Conservation (phyloP, 2,113 vertebrate genomes). For the Datnioides undecimradiatus region DNA sequence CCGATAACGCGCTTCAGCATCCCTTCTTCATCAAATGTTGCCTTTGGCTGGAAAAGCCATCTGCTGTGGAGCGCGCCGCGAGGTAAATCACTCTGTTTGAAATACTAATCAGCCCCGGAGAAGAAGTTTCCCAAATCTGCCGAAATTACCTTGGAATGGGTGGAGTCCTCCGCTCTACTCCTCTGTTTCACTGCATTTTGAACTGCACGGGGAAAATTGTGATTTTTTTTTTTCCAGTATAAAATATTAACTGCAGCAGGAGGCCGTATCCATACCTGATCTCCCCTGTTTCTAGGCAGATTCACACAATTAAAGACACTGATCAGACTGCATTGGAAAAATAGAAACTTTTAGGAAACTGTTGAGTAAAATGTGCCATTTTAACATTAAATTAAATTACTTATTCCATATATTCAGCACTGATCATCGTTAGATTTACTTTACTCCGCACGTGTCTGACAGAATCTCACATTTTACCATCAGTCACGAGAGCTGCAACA, state of each 20-base stretch:
- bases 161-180: background rate
- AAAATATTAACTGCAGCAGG: no score
- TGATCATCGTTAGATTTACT: background rate
- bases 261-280: no score
- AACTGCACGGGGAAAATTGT: background rate
- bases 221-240: background rate
- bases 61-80: slow-evolving; percentile 39
- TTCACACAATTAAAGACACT: background rate
- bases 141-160: slow-evolving; percentile 4
- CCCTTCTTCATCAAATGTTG: background rate
- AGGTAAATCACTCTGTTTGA: slow-evolving; percentile 63
- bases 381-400: background rate
- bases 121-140: slow-evolving; percentile 15
- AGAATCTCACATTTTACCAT: no score
- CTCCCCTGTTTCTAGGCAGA: background rate
- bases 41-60: slow-evolving; percentile 30
- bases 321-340: background rate
- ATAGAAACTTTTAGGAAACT: background rate
- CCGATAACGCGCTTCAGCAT: slow-evolving; percentile 9
- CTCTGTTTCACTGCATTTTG: background rate
- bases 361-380: background rate
- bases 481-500: background rate
- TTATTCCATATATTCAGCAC: no score
- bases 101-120: slow-evolving; percentile 47
- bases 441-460: no score